Evolutionary conservation across 1,140 invertebrate species (phyloP), one percentile per base, ranked within the genome.

Genomic region (Kradibia gibbosae): DNA sequence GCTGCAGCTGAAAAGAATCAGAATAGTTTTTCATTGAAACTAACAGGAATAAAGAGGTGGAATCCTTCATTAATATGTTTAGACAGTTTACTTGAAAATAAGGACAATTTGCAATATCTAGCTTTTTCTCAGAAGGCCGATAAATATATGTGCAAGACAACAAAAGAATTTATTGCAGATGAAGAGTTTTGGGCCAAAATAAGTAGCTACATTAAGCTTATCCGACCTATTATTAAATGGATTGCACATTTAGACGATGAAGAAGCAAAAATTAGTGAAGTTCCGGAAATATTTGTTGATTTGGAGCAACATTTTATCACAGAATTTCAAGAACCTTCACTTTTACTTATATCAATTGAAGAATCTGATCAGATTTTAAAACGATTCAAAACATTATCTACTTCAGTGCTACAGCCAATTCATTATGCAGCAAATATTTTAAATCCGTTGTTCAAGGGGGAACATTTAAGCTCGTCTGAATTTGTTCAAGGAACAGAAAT

Each of bases 31-130:
- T 71, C 80, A n/a, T 80, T 85, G 1, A 84, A 86, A 84, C n/a
- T 85, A 78, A 81, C 80, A 78, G 75, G 78, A 70, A 76, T 42
- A 71, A 81, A 78, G 42, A 82, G 78, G 25, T 85, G 83, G 80
- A 81, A 80, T 67, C 86, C 84, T 60, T 82, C 74, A 67, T 75
- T 87, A 39, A 48, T 80, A 22, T 85, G 81, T 78, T 83, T 87
- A 53, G 83, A 87, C 8, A 85, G 81, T 78, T 50, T 87, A 62
- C 45, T 77, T 82, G 39, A 80, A 42, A 86, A 85, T 71, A 84
- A 87, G 81, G 79, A 78, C 3, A 85, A 85, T 80, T 84, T 87
- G 39, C 85, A 86, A 83, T 17, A 76, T 15, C 67, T 87, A 25
- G 85, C 76, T 20, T 85, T 84, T 81, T 77, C 84, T 60, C 28